Base-by-base conservation (phyloP, 2,113 vertebrate genomes). In the Trinectes maculatus region DNA sequence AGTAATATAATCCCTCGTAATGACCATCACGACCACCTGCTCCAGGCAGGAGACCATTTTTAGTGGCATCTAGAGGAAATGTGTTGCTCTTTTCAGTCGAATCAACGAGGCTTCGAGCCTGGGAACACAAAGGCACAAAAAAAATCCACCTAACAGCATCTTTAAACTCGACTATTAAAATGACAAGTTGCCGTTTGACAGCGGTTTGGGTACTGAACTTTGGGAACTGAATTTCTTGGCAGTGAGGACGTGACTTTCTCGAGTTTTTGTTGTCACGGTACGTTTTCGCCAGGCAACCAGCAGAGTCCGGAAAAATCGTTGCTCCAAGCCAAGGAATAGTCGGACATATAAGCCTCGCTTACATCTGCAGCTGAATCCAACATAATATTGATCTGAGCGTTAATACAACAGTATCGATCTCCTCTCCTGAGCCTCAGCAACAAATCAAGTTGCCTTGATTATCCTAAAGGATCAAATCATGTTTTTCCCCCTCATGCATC, bases 271-370 rank as follows among this genome's bases (percentile, higher is more conserved):
- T 21, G 18, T 59, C 63, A 33, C n/a, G n/a, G 15, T 49, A 25
- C 33, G 8, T 42, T 49, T 72, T n/a, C n/a, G 13, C 57, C 67
- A 62, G 62, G 54, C 57, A 71, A 64, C 42, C 16, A 37, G 4
- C 4, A 8, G 11, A 57, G 56, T 71, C 60, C 40, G 5, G 33
- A 53, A 42, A 67, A 71, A 44, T 62, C 36, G 37, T 49, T 60
- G 40, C 31, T 69, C 53, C 15, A 0, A 10, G 65, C 70, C 65
- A 74, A 78, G 44, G 54, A 66, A 16, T 37, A 36, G 24, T 79
- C 60, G 58, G 66, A 21, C 19, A 18, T 33, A 3, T 33, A 29
- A 21, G 22, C 31, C 3, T 29, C 43, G n/a, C 28, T 13, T 37
- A 55, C 33, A 37, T 44, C 51, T 6, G 6, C 58, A 42, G 69